Percentiles rank a stretch among this genome's conserved stretches.
phyloP scores from a whole-genome alignment of 1,140 invertebrate genomes.

The Drosophila parabipectinata region DNA sequence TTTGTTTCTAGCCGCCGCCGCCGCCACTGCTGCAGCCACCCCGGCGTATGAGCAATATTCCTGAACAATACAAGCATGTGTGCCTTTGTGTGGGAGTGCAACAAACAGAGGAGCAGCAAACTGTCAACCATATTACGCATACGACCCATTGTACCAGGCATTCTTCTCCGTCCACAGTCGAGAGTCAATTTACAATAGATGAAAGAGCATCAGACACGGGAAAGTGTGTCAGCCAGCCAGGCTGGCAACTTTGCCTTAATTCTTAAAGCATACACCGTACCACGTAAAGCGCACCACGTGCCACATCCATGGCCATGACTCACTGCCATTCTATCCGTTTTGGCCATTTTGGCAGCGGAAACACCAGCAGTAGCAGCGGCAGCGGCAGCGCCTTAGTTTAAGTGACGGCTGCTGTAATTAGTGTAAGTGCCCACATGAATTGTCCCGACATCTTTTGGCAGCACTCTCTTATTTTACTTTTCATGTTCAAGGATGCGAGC shows the following conservation, averaged over 20 bases:
- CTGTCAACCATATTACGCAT: conserved; percentile 55
- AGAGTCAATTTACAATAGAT: conserved; percentile 59
- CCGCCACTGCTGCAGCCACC: conserved; percentile 4
- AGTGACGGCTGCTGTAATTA: conserved; percentile 67
- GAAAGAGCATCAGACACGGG: conserved; percentile 20
- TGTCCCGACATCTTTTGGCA: conserved; percentile 72
- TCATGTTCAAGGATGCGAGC: conserved; percentile 71
- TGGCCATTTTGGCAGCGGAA: conserved; percentile 2
- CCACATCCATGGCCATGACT: conserved; percentile 25
- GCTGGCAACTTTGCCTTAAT: conserved; percentile 16
- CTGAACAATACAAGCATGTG: conserved; percentile 30
- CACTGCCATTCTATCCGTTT: conserved; percentile 7
- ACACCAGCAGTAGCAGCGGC: neutral
- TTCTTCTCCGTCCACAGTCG: conserved; percentile 17
- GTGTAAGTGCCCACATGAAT: conserved; percentile 76
- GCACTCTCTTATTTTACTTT: conserved; percentile 55
- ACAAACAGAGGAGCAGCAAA: conserved; percentile 4
- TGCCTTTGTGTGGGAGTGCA: conserved; percentile 13
- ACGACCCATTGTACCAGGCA: conserved; percentile 39
- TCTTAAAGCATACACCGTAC: conserved; percentile 8
- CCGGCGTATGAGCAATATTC: conserved; percentile 20
- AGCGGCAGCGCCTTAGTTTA: conserved; percentile 22
- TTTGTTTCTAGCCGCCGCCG: conserved; percentile 17
- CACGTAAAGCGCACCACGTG: conserved; percentile 32
- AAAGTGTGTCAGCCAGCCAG: conserved; percentile 29